phyloP scores from a whole-genome alignment of 2,113 vertebrate genomes.

The Rhizomys pruinosus region DNA sequence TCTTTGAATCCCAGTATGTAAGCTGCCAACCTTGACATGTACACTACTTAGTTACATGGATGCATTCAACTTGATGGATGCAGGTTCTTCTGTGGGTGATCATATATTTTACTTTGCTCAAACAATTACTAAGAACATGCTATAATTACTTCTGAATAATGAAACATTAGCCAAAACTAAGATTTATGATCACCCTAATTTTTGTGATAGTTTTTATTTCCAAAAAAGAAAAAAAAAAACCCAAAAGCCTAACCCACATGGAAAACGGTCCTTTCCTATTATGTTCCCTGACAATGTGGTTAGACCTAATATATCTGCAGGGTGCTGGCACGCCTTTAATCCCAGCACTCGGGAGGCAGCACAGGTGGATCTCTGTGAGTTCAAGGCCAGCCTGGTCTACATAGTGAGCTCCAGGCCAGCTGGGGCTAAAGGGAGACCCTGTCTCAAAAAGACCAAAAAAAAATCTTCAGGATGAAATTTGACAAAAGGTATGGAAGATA shows the following conservation, averaged over 20 bases:
- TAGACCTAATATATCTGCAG: too few species aligned
- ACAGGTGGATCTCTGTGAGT: too few species aligned
- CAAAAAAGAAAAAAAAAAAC: neutral
- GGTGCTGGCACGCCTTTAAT: too few species aligned
- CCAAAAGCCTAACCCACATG: neutral
- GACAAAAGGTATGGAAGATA: too few species aligned
- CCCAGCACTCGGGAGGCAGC: too few species aligned
- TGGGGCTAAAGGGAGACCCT: too few species aligned
- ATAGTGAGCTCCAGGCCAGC: too few species aligned
- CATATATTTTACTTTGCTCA: neutral
- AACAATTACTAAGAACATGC: neutral
- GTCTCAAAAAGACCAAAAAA: too few species aligned
- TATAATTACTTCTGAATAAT: neutral
- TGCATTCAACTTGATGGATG: neutral
- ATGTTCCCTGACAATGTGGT: neutral
- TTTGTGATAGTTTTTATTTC: neutral
- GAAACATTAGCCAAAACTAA: too few species aligned
- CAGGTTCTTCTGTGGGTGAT: neutral
- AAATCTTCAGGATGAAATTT: too few species aligned
- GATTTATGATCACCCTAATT: neutral
- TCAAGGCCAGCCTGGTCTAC: too few species aligned
- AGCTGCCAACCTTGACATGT: neutral
- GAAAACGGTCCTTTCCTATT: neutral
- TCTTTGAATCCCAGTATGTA: neutral
- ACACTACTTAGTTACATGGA: neutral